Percentiles rank a stretch among this genome's conserved stretches.
These are phyloP conservation scores for Aphidius ervi DNA, from an alignment of 1,140 invertebrate species.

Conservation along the genomic window DNA sequence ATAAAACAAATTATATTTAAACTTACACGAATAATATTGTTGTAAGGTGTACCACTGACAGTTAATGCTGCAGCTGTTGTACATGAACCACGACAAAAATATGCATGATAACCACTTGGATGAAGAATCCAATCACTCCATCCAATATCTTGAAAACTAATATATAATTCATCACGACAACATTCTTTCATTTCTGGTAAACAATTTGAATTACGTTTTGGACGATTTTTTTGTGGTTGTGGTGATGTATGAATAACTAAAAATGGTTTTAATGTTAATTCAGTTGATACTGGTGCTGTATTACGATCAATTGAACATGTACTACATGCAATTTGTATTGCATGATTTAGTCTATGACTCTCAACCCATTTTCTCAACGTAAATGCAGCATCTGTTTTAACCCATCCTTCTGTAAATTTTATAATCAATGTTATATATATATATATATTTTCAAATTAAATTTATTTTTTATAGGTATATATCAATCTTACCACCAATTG, in stretches of 20 bases:
- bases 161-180: slow-evolving; percentile 75
- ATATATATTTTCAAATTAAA: background rate
- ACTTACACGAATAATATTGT: slow-evolving; percentile 68
- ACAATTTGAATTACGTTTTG: slow-evolving; percentile 67
- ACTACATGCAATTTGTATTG: slow-evolving; percentile 70
- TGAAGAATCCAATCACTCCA: slow-evolving; percentile 86
- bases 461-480: background rate
- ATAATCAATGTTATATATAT: background rate
- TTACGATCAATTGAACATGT: slow-evolving; percentile 66
- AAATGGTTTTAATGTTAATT: slow-evolving; percentile 65
- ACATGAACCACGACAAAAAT: slow-evolving; percentile 80
- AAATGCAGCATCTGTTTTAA: slow-evolving; percentile 71
- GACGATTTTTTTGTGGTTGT: slow-evolving; percentile 53
- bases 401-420: slow-evolving; percentile 67
- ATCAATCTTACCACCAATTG: slow-evolving; percentile 54
- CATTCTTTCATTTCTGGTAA: slow-evolving; percentile 68
- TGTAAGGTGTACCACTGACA: slow-evolving; percentile 62
- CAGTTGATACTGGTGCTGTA: slow-evolving; percentile 59
- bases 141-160: slow-evolving; percentile 78
- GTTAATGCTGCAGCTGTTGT: slow-evolving; percentile 64
- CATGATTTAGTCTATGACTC: slow-evolving; percentile 60
- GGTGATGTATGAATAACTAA: slow-evolving; percentile 66
- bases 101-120: slow-evolving; percentile 75
- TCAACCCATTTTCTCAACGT: slow-evolving; percentile 70
- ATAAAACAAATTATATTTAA: background rate